Percentiles rank a stretch among this genome's conserved stretches.
phyloP scores from a whole-genome alignment of 2,888 invertebrate genomes.

The Leucoma salicis region DNA sequence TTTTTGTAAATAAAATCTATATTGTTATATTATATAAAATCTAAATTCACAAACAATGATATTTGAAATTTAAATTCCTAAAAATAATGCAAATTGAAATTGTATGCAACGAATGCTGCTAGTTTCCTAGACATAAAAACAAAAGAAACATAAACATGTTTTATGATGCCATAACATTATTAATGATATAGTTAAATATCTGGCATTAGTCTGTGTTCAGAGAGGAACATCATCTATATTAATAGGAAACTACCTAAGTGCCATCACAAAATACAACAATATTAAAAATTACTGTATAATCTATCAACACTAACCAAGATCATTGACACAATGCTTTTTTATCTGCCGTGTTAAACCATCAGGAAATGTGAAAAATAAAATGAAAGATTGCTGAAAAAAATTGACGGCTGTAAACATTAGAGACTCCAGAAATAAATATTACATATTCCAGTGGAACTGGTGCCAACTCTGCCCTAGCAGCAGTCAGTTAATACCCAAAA shows the following conservation, averaged over 20 bases:
- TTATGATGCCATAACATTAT: conserved; percentile 7
- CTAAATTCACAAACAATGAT: too few species aligned
- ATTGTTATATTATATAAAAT: too few species aligned
- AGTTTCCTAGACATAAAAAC: neutral
- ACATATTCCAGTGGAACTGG: conserved; percentile 64
- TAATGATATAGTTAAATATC: conserved; percentile 3
- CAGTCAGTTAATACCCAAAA: conserved; percentile 61
- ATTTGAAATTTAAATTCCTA: neutral
- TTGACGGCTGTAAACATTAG: conserved; percentile 55
- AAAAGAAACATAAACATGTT: neutral
- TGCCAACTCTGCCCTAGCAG: conserved; percentile 66
- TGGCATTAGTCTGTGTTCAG: conserved; percentile 3
- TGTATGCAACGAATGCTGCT: too few species aligned
- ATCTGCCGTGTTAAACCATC: too few species aligned
- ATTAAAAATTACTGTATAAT: conserved; percentile 1
- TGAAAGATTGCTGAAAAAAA: conserved; percentile 16
- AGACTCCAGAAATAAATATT: conserved; percentile 78
- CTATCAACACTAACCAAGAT: conserved; percentile 23
- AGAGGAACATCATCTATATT: neutral
- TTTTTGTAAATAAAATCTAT: too few species aligned
- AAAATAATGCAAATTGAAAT: too few species aligned
- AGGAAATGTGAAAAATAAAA: conserved; percentile 23
- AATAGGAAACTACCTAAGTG: neutral
- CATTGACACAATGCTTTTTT: conserved; percentile 17
- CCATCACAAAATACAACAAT: too few species aligned